A percentile compares a stretch with the other conserved stretches of the same genome.
phyloP scores from a whole-genome alignment of 2,113 vertebrate genomes.

The Buteo buteo region DNA sequence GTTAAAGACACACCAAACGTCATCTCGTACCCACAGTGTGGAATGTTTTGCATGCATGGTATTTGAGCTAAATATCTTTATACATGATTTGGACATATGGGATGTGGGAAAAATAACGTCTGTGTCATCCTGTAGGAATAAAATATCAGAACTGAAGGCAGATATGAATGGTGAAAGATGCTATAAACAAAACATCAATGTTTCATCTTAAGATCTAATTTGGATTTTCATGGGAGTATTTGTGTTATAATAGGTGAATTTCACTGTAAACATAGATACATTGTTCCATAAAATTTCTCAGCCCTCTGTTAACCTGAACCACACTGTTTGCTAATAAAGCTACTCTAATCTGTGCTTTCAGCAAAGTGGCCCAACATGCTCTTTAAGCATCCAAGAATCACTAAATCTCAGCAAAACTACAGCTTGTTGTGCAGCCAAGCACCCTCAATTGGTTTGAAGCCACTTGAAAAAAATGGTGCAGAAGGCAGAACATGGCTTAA shows the following conservation, averaged over 20 bases:
- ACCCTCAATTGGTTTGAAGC: background rate
- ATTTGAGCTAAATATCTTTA: conserved; percentile 54
- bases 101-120: conserved; percentile 42
- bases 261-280: background rate
- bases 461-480: background rate
- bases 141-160: conserved; percentile 44
- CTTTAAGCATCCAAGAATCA: background rate
- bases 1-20: conserved; percentile 9
- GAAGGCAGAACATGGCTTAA: background rate
- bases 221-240: background rate
- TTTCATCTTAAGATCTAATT: background rate
- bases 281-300: background rate
- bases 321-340: background rate
- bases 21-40: conserved; percentile 14
- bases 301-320: background rate
- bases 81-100: conserved; percentile 45
- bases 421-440: background rate
- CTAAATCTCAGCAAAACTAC: background rate
- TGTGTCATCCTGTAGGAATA: conserved; percentile 17
- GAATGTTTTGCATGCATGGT: background rate
- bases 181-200: conserved; percentile 16
- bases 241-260: conserved; percentile 10
- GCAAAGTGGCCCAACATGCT: background rate
- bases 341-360: background rate
- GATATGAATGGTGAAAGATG: conserved; percentile 32